Percentiles rank a stretch among this genome's conserved stretches.
phyloP scores from a whole-genome alignment of 1,140 invertebrate species.

The Dysdera silvatica region DNA sequence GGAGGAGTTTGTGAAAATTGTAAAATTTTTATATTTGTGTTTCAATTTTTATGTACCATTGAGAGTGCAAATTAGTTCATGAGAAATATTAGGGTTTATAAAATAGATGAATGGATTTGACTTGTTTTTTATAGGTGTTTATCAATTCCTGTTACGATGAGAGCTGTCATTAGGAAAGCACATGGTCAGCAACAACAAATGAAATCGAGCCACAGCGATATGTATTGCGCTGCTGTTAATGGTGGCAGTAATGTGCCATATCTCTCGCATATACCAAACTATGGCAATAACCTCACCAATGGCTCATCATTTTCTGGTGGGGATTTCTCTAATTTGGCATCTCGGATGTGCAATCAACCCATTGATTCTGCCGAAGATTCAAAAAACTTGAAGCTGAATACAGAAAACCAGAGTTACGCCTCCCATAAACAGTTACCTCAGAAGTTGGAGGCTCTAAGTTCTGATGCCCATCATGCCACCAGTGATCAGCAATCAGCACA shows the following conservation, averaged over 20 bases:
- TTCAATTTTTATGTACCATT: slow-evolving; percentile 1
- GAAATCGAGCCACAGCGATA: slow-evolving; percentile 36
- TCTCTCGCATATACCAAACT: slow-evolving; percentile 26
- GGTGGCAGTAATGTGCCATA: slow-evolving; percentile 17
- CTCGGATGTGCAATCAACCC: slow-evolving; percentile 26
- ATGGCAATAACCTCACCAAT: slow-evolving; percentile 28
- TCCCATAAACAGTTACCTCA: neutral
- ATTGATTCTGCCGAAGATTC: neutral
- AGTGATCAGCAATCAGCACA: neutral
- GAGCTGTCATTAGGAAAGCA: slow-evolving; percentile 59
- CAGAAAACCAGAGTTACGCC: slow-evolving; percentile 10
- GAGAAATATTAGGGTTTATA: neutral
- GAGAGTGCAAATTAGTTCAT: neutral
- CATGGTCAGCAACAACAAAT: slow-evolving; percentile 33
- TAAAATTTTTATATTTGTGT: slow-evolving; percentile 7
- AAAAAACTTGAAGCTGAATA: slow-evolving; percentile 19
- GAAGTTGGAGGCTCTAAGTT: neutral
- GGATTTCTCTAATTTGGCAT: slow-evolving; percentile 27
- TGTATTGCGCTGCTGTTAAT: slow-evolving; percentile 19
- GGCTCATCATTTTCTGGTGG: slow-evolving; percentile 25
- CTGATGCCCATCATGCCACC: neutral
- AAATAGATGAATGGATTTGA: slow-evolving; percentile 3
- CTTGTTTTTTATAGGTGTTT: slow-evolving; percentile 56
- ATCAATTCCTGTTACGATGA: slow-evolving; percentile 81
- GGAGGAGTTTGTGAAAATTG: too few species aligned